Evolutionary conservation across 2,888 invertebrate genomes (phyloP).

Genomic region (Spatulosminthurus flaviceps): DNA sequence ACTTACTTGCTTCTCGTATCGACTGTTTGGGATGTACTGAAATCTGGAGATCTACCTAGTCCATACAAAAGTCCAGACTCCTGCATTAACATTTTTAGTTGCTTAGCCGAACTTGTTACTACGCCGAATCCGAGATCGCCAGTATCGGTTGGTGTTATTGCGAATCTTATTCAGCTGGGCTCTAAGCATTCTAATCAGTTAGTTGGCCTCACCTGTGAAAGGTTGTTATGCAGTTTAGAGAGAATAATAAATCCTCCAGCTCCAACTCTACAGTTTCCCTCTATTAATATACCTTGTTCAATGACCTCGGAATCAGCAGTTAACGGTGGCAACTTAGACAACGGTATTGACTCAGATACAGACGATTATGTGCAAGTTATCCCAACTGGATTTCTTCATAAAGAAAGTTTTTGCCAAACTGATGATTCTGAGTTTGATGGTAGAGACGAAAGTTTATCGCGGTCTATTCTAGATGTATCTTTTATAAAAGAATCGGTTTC

Average conservation of each 20-base stretch:
- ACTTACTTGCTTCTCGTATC: slow-evolving; percentile 20
- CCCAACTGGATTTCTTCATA: background rate
- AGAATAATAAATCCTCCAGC: slow-evolving; percentile 36
- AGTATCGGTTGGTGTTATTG: slow-evolving; percentile 30
- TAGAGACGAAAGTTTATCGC: background rate
- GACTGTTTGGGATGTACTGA: slow-evolving; percentile 18
- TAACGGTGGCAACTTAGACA: background rate
- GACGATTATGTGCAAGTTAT: background rate
- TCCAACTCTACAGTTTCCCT: slow-evolving; percentile 35
- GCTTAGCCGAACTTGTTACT: background rate
- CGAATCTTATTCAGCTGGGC: slow-evolving; percentile 30
- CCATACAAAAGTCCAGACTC: slow-evolving; percentile 27
- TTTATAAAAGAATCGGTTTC: slow-evolving; percentile 20
- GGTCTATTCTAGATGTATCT: background rate
- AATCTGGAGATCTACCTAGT: slow-evolving; percentile 27
- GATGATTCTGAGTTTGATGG: background rate
- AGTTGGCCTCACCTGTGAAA: slow-evolving; percentile 20
- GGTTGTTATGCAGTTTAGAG: background rate
- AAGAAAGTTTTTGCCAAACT: background rate
- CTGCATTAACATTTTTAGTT: slow-evolving; percentile 16
- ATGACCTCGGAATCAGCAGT: background rate
- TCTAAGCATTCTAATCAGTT: background rate
- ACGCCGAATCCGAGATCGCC: slow-evolving; percentile 32
- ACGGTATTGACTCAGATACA: background rate
- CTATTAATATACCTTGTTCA: background rate